phyloP scores from a whole-genome alignment of 2,797 vertebrate species.

The Muscicapa striata region DNA sequence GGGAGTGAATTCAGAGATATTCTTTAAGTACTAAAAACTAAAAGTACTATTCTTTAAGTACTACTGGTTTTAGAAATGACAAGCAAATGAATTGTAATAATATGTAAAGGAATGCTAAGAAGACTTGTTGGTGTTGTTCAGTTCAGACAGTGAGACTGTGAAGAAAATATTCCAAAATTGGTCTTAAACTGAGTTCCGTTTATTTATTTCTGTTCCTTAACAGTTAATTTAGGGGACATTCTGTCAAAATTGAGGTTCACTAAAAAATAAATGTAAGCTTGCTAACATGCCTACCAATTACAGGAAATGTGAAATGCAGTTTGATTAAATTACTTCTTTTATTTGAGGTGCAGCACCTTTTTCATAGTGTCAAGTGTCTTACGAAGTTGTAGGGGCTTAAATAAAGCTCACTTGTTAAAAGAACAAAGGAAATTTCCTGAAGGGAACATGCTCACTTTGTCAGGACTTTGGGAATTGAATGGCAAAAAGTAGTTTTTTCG shows the following conservation, averaged over 20 bases:
- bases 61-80: not conserved
- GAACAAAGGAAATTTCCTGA: not conserved
- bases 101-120: not conserved
- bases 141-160: not conserved
- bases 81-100: not conserved
- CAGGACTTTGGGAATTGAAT: not conserved
- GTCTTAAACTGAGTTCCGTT: not conserved
- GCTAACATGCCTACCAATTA: not conserved
- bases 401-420: not conserved
- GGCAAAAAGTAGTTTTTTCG: not conserved
- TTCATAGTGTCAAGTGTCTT: not conserved
- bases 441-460: not conserved
- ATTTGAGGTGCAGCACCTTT: not conserved
- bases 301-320: not conserved
- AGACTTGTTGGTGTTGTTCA: not conserved
- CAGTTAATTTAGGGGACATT: not conserved
- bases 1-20: slow-evolving; percentile 30
- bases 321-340: not conserved
- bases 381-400: not conserved
- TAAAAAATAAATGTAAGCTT: not conserved
- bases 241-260: not conserved
- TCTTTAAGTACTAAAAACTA: not conserved
- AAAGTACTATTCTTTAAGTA: not conserved
- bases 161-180: not conserved
- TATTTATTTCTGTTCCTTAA: not conserved